phyloP scores from a whole-genome alignment of 1,140 invertebrate genomes.

The Platyscapa corneri region DNA sequence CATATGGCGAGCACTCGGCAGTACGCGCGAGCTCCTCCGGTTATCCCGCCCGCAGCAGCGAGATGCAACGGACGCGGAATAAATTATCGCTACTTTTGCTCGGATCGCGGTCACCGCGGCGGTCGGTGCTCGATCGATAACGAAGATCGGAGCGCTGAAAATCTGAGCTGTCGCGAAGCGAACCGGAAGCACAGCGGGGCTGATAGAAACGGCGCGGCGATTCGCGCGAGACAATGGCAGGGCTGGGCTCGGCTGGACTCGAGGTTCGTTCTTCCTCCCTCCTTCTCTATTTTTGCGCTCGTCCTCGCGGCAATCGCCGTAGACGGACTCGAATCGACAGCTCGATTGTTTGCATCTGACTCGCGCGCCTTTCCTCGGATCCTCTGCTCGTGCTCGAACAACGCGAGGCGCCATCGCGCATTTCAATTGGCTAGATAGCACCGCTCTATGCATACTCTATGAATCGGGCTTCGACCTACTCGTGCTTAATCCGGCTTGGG shows the following conservation, averaged over 20 bases:
- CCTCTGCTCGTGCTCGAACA: constrained; percentile 52
- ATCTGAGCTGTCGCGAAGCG: no score
- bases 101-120: no score
- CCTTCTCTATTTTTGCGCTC: constrained; percentile 17
- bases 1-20: no score
- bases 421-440: constrained; percentile 61
- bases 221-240: neutral
- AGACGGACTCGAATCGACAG: constrained; percentile 60
- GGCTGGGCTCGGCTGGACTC: neutral
- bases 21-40: no score
- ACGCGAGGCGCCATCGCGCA: constrained; percentile 55
- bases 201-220: no score
- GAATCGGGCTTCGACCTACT: constrained; percentile 49
- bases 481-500: constrained; percentile 31
- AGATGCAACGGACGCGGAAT: no score
- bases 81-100: no score
- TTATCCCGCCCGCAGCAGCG: no score
- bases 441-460: constrained; percentile 56
- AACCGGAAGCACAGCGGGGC: no score
- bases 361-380: constrained; percentile 50
- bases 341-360: constrained; percentile 63
- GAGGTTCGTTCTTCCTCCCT: neutral
- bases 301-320: constrained; percentile 32
- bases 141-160: no score
- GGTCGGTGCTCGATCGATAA: no score